These are phyloP conservation scores for Oryzias woworae DNA, from an alignment of 2,113 vertebrate genomes.

Conservation along the genomic window DNA sequence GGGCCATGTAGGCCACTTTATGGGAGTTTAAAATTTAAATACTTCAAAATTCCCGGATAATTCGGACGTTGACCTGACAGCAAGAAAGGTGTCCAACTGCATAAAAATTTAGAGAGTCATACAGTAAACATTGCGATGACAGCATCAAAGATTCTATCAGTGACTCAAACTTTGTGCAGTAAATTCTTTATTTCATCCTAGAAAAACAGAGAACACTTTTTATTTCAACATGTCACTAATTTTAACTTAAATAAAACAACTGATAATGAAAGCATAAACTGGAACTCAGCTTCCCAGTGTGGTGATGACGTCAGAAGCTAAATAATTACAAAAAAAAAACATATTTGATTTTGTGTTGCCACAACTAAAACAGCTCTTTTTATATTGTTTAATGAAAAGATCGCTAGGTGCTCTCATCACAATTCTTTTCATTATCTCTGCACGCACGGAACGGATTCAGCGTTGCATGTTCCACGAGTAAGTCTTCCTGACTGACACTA, in stretches of 20 bases:
- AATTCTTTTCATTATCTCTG: constrained; percentile 43
- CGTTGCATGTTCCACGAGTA: constrained; percentile 20
- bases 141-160: constrained; percentile 4
- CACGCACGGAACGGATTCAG: constrained; percentile 29
- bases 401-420: constrained; percentile 26
- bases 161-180: neutral
- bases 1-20: constrained; percentile 76
- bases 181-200: no score
- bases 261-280: constrained; percentile 28
- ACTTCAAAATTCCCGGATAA: constrained; percentile 71
- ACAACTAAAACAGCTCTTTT: constrained; percentile 24
- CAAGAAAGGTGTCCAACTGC: constrained; percentile 35
- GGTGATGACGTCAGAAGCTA: neutral
- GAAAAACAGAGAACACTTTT: no score
- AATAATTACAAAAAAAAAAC: constrained; percentile 26
- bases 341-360: neutral
- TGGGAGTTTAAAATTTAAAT: constrained; percentile 78
- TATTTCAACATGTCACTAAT: no score
- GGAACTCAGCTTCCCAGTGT: constrained; percentile 10
- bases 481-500: constrained; percentile 57
- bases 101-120: constrained; percentile 30
- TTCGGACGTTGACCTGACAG: constrained; percentile 67
- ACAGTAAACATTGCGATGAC: constrained; percentile 3
- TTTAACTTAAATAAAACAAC: neutral
- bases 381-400: constrained; percentile 48